phyloP scores from a whole-genome alignment of 2,113 vertebrate genomes.

The Rostratula benghalensis region DNA sequence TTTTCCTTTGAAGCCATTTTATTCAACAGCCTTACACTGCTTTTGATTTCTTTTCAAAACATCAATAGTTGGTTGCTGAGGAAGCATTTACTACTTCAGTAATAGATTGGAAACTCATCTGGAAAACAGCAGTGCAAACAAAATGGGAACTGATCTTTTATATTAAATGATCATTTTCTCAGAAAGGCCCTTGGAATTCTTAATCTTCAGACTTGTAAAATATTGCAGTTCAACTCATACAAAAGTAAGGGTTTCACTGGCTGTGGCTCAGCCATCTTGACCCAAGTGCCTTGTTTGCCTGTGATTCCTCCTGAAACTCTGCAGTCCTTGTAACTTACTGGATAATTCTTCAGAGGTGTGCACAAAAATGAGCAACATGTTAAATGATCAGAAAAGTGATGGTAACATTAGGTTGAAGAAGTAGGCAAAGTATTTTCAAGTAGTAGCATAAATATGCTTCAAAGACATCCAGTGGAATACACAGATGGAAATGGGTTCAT shows the following conservation, averaged over 20 bases:
- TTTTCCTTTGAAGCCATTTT: neutral
- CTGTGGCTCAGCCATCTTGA: neutral
- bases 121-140: neutral
- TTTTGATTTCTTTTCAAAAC: constrained; percentile 27
- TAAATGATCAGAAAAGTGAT: neutral
- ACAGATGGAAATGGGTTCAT: neutral
- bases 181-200: neutral
- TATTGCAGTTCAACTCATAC: neutral
- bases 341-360: neutral
- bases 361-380: neutral
- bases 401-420: neutral
- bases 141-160: neutral
- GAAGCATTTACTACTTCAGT: neutral
- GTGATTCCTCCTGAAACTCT: neutral
- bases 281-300: neutral
- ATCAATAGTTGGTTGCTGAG: neutral
- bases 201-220: neutral
- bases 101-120: neutral
- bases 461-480: neutral
- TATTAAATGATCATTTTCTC: neutral
- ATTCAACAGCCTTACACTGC: neutral
- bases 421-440: neutral
- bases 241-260: neutral
- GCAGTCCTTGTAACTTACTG: neutral
- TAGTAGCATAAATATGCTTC: neutral